Percentiles rank a stretch among this genome's conserved stretches.
phyloP scores from a whole-genome alignment of 2,888 invertebrate species.

The Nemotelus nigrinus region DNA sequence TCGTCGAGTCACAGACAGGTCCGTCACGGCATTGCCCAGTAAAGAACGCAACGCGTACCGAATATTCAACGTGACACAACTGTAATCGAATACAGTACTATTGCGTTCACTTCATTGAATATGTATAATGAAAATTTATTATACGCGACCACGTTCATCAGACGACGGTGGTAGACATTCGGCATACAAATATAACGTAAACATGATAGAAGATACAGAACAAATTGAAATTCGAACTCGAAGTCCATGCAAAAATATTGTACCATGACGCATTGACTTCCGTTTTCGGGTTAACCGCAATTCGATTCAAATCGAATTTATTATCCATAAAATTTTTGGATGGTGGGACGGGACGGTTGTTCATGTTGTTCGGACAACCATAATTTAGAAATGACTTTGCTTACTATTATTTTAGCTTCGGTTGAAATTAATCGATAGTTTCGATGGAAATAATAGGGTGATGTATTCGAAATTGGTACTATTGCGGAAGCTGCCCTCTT shows the following conservation, averaged over 20 bases:
- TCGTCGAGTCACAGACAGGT: neutral
- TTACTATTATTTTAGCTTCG: no score
- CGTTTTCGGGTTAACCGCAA: conserved; percentile 1
- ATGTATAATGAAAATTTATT: conserved; percentile 1
- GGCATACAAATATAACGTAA: neutral
- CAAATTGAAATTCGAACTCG: conserved; percentile 19
- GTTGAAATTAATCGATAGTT: no score
- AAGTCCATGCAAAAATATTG: conserved; percentile 4
- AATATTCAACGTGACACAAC: neutral
- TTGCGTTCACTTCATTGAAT: conserved; percentile 14
- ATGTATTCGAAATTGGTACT: no score
- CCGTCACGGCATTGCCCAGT: neutral
- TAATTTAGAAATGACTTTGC: no score
- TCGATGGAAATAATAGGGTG: no score
- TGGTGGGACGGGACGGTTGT: no score
- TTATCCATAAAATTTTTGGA: no score
- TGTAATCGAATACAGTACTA: conserved; percentile 11
- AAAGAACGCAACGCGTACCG: neutral
- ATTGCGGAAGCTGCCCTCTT: no score
- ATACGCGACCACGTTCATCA: no score
- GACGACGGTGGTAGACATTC: neutral
- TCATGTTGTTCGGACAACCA: no score
- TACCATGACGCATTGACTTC: conserved; percentile 39
- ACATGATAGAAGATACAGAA: neutral
- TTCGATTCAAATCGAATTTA: neutral